Evolutionary conservation across 2,888 invertebrate genomes (phyloP).

Genomic region (Campaea margaritaria): DNA sequence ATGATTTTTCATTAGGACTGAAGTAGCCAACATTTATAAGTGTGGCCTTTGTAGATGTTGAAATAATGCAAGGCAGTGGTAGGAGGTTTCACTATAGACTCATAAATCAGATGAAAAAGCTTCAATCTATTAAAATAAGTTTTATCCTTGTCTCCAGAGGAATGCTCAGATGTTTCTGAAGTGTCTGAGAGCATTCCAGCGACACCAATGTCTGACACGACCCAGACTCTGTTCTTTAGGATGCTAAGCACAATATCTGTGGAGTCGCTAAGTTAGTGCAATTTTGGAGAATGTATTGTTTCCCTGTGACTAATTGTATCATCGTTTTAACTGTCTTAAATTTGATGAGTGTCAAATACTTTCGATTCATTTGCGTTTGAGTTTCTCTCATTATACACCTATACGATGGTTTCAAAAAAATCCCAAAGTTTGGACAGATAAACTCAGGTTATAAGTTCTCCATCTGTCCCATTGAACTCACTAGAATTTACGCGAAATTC

Average conservation of each 20-base stretch:
- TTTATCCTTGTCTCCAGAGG: conserved; percentile 57
- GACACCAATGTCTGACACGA: conserved; percentile 45
- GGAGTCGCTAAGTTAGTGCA: conserved; percentile 56
- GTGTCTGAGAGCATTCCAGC: conserved; percentile 46
- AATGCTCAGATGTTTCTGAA: conserved; percentile 59
- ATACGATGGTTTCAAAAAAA: too few relatives aligned
- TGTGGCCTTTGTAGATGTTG: too few relatives aligned
- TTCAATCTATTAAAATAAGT: neutral
- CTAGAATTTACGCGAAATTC: too few relatives aligned
- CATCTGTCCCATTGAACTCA: too few relatives aligned
- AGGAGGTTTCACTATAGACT: too few relatives aligned
- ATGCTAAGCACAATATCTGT: conserved; percentile 79
- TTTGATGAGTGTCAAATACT: neutral
- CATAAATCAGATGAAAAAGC: too few relatives aligned
- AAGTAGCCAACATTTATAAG: too few relatives aligned
- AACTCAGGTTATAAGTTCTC: too few relatives aligned
- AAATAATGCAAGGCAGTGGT: neutral
- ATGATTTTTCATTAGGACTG: too few relatives aligned
- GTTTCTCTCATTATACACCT: too few relatives aligned
- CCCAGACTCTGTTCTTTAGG: conserved; percentile 67
- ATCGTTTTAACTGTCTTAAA: neutral
- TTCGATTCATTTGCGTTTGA: too few relatives aligned
- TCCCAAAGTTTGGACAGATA: too few relatives aligned
- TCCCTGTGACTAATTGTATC: conserved; percentile 19
- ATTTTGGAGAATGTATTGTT: conserved; percentile 19